A percentile compares a stretch with the other conserved stretches of the same genome.
Conservation (phyloP, 2,113 vertebrate genomes). For the Sylvicapra grimmia region DNA sequence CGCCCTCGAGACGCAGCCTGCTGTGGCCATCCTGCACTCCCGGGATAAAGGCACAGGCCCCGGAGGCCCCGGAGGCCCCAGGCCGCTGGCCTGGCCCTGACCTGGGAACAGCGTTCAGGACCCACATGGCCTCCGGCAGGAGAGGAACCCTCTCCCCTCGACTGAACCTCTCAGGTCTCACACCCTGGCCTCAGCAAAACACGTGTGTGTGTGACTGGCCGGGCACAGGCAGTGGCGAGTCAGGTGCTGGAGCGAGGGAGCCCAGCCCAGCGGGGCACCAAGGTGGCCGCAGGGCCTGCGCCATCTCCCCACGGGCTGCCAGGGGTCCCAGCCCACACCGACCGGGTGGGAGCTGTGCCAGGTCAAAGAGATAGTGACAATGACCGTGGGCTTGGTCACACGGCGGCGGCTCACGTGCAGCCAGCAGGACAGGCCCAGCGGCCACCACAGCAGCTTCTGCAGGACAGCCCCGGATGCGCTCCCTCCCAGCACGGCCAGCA, state of each 20-base stretch:
- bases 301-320: fast-evolving
- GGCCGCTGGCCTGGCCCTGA: not conserved
- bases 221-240: not conserved
- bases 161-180: fast-evolving
- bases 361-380: fast-evolving
- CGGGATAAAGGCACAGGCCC: fast-evolving
- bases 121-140: fast-evolving
- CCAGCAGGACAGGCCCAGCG: fast-evolving
- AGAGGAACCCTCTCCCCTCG: not conserved
- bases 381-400: fast-evolving
- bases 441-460: fast-evolving
- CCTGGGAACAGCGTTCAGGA: not conserved
- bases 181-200: too few species aligned
- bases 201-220: fast-evolving
- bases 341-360: fast-evolving
- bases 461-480: fast-evolving
- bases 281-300: fast-evolving
- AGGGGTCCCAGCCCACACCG: fast-evolving
- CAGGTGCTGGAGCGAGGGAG: not conserved
- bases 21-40: not conserved
- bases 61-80: fast-evolving
- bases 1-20: fast-evolving
- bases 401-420: fast-evolving
- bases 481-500: not conserved
- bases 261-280: not conserved